phyloP scores from a whole-genome alignment of 1,140 invertebrate species.

The Magallana angulata region DNA sequence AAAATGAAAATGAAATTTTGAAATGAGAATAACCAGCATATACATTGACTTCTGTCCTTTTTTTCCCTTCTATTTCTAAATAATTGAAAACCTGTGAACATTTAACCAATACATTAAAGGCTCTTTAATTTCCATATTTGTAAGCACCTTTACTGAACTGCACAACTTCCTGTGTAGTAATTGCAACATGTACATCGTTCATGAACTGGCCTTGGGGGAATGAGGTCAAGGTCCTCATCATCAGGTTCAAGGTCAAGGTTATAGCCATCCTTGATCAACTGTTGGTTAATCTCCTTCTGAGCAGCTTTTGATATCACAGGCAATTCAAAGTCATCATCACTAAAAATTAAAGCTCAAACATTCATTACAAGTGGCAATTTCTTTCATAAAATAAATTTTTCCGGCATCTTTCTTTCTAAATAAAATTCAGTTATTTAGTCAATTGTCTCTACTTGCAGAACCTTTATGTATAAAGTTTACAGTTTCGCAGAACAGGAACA shows the following conservation, averaged over 20 bases:
- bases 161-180: slow-evolving; percentile 58
- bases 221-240: slow-evolving; percentile 83
- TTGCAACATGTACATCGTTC: slow-evolving; percentile 79
- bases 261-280: slow-evolving; percentile 79
- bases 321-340: slow-evolving; percentile 78
- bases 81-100: too few species aligned
- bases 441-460: too few species aligned
- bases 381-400: too few species aligned
- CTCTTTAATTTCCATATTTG: too few species aligned
- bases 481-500: too few species aligned
- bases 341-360: slow-evolving; percentile 48
- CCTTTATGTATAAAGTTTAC: too few species aligned
- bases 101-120: too few species aligned
- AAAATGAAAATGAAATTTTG: too few species aligned
- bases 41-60: not conserved
- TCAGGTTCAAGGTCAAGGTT: slow-evolving; percentile 81
- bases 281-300: slow-evolving; percentile 77
- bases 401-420: too few species aligned
- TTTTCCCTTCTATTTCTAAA: not conserved
- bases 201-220: slow-evolving; percentile 80
- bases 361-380: too few species aligned
- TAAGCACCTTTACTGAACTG: slow-evolving; percentile 47
- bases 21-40: not conserved
- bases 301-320: slow-evolving; percentile 72
- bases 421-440: too few species aligned